phyloP scores from a whole-genome alignment of 92 coral and sea anemone species.

The Porites cylindrica region DNA sequence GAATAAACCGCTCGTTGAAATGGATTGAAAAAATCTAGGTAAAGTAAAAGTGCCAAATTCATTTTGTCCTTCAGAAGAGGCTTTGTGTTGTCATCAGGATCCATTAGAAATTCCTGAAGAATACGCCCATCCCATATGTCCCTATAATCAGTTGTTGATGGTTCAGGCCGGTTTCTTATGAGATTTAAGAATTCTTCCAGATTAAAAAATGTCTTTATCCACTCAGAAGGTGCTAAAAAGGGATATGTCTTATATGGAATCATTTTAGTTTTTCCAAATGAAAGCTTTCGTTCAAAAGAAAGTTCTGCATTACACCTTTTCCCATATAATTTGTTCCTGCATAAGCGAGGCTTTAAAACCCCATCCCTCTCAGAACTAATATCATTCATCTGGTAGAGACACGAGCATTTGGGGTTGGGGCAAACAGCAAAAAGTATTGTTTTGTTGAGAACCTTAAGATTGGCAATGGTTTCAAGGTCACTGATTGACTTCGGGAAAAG shows the following conservation, averaged over 20 bases:
- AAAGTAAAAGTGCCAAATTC: conserved; percentile 37
- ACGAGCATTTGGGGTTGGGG: conserved; percentile 44
- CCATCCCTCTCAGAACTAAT: conserved; percentile 34
- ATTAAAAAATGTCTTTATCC: conserved; percentile 44
- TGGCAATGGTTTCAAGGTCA: conserved; percentile 12
- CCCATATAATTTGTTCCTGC: conserved; percentile 15
- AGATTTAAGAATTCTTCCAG: conserved; percentile 30
- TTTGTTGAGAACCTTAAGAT: conserved; percentile 11
- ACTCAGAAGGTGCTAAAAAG: conserved; percentile 48
- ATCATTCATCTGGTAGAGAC: conserved; percentile 32
- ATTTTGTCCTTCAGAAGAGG: conserved; percentile 20
- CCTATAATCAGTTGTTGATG: conserved; percentile 11
- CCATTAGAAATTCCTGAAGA: conserved; percentile 23
- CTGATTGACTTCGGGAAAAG: conserved; percentile 42
- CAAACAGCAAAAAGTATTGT: conserved; percentile 29
- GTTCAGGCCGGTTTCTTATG: conserved; percentile 10
- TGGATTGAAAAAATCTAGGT: conserved; percentile 57
- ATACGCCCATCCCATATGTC: conserved; percentile 50
- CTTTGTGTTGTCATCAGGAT: conserved; percentile 4
- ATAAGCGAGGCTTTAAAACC: conserved; percentile 10
- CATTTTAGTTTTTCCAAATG: conserved; percentile 19
- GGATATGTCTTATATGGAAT: conserved; percentile 43
- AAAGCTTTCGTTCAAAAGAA: conserved; percentile 19
- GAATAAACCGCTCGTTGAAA: conserved; percentile 22
- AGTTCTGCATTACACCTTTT: conserved; percentile 31